phyloP scores from a whole-genome alignment of 2,888 invertebrate species.

The Stenotaenia linearis region DNA sequence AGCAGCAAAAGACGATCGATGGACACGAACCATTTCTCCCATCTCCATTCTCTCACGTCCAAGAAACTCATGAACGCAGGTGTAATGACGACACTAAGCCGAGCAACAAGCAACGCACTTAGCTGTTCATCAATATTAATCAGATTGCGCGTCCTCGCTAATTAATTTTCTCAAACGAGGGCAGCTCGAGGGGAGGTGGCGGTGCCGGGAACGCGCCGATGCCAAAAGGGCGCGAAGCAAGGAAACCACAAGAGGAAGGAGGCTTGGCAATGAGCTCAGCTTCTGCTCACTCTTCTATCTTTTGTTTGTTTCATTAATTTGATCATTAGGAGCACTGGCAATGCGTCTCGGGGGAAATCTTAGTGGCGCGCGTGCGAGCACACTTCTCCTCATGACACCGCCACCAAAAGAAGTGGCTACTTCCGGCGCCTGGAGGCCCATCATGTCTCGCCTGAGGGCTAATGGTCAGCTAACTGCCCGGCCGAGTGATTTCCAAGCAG shows the following conservation, averaged over 20 bases:
- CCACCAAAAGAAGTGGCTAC: background rate
- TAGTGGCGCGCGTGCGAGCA: slow-evolving; percentile 28
- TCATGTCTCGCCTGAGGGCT: slow-evolving; percentile 7
- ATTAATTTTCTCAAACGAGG: background rate
- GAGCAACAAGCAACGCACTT: slow-evolving; percentile 24
- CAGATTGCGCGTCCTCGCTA: slow-evolving; percentile 26
- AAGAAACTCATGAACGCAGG: background rate
- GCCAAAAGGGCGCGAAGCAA: background rate
- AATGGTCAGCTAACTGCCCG: slow-evolving; percentile 15
- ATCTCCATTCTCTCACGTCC: background rate
- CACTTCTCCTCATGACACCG: background rate
- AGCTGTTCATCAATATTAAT: slow-evolving; percentile 27
- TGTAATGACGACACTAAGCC: slow-evolving; percentile 19
- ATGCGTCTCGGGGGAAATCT: slow-evolving; percentile 31
- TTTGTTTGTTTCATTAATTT: slow-evolving; percentile 33
- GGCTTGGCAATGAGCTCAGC: background rate
- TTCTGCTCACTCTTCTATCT: background rate
- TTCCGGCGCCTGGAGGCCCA: slow-evolving; percentile 19
- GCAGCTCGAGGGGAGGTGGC: background rate
- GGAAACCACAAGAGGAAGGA: background rate
- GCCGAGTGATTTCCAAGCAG: background rate
- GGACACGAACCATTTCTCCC: background rate
- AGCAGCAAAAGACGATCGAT: slow-evolving; percentile 12
- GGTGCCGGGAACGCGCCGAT: background rate
- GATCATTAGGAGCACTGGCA: slow-evolving; percentile 29